These are phyloP conservation scores for Chelonus insularis DNA, from an alignment of 1,140 invertebrate species.

Conservation along the genomic window DNA sequence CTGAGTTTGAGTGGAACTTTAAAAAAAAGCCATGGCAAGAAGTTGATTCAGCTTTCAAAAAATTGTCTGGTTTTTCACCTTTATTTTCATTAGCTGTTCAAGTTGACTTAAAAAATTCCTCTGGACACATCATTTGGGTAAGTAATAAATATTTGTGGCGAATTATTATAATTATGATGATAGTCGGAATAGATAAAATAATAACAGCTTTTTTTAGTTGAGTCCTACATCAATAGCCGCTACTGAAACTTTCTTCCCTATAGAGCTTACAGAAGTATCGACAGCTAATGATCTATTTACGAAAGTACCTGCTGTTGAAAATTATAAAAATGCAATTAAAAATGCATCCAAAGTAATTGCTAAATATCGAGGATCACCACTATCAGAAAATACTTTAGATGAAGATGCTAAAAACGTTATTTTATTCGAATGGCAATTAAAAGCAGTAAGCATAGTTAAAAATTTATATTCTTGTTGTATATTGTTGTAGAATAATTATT, in stretches of 20 bases:
- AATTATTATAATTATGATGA: not conserved
- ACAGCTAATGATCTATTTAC: too few species aligned
- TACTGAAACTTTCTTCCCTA: too few species aligned
- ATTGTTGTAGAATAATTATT: too few species aligned
- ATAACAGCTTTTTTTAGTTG: too few species aligned
- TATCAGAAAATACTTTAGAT: not conserved
- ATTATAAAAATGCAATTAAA: not conserved
- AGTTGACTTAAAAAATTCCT: not conserved
- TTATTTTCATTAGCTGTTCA: not conserved
- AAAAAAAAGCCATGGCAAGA: slow-evolving; percentile 5
- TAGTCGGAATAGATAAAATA: too few species aligned
- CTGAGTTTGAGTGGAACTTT: not conserved
- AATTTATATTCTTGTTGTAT: too few species aligned
- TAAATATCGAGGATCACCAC: not conserved
- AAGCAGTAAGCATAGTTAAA: not conserved
- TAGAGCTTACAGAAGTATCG: too few species aligned
- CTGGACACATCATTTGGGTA: not conserved
- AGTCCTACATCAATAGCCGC: too few species aligned
- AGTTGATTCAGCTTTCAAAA: not conserved
- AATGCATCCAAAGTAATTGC: not conserved
- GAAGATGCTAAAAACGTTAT: not conserved
- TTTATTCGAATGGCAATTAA: not conserved
- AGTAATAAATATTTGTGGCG: not conserved
- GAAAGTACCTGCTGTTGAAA: not conserved
- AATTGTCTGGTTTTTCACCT: not conserved